Evolutionary conservation across 2,888 invertebrate species (phyloP), one percentile per base, ranked within the genome.

Genomic region (Nephrotoma flavescens): DNA sequence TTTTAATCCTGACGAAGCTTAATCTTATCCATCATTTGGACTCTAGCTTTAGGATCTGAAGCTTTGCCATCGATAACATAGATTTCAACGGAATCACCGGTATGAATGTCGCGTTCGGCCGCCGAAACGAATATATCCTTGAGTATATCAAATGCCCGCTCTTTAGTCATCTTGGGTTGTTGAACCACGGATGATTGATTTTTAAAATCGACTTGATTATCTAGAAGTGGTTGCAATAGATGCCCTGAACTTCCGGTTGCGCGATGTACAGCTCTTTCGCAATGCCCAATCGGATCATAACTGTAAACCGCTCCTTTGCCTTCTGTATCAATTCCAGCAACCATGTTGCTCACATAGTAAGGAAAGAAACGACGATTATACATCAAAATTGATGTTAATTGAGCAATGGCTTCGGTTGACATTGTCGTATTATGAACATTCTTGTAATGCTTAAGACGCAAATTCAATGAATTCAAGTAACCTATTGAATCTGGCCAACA

Each of bases 281-380:
- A 97, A 90, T 98, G 98, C 0, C 99, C 99, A 88, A 99, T 96
- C 0, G 99, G 99, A 91, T 99, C 99, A 91, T 99, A 99, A 90
- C 97, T 97, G 92, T 96, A 99, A 6, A 99, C 96, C 89, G 96
- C 96, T 7, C 99, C 99, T 90, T 97, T 96, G 3, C 98, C 99
- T 88, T 98, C 95, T 44, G 94, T 94, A 92, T 99, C 98, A 86
- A 99, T 91, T 0, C 99, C 99, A 86, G 97, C 99, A 87, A 99
- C 92, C 85, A 99, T 95, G 90, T 98, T 99, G 42, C 97, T 97
- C 41, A 99, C 96, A 90, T 99, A 99, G 91, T 99, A 99, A 0
- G 99, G 99, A 92, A 99, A 99, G 92, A 99, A 99, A 87, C 99
- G 94, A 89, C 97, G 97, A 91, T 98, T 96, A 91, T 99, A 99